Base-by-base conservation (phyloP, 2,888 invertebrate genomes). In the Toxonevra muliebris region DNA sequence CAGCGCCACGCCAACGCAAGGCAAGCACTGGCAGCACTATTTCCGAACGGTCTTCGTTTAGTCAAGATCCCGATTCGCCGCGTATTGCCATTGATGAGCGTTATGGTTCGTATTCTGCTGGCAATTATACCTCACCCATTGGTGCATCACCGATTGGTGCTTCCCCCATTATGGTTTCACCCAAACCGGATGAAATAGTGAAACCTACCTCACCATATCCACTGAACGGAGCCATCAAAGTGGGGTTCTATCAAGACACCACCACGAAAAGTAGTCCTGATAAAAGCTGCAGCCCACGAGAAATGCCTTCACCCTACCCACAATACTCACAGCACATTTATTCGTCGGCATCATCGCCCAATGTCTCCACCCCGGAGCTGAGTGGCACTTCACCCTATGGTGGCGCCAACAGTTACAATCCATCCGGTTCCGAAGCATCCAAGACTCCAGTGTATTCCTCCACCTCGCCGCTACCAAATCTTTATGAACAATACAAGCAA, bases 191-290 rank as follows among this genome's bases (percentile, higher is more conserved):
- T 71, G 84, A 84, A 10, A 80, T 83, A 41, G 89, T 90, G 76
- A 89, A 89, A 74, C 88, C 90, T n/a, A 88, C 91, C 8, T 86
- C 88, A 0, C 84, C 85, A 0, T 90, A 92, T 80, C 90, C 92
- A 0, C 88, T 92, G n/a, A 94, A 94, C 78, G 93, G 93, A 1
- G 91, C 93, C 5, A 92, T 95, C 7, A 88, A 94, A 74, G 94
- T 94, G 45, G 95, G 95, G 4, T 95, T 95, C 82, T 95, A 95
- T 84, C 95, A 95, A 82, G 95, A 95, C 76, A 90, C 92, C n/a
- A 93, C 93, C 0, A 90, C 91, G 5, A 93, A 93, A 80, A 92
- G 92, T 76, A 93, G 93, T 76, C 93, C 93, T 0, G 93, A 94
- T 75, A 94, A 93, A 80, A 93, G 92, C 74, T 92, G 92, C 78